Conservation (phyloP, 2,113 vertebrate species). For the Cichladusa arquata region DNA sequence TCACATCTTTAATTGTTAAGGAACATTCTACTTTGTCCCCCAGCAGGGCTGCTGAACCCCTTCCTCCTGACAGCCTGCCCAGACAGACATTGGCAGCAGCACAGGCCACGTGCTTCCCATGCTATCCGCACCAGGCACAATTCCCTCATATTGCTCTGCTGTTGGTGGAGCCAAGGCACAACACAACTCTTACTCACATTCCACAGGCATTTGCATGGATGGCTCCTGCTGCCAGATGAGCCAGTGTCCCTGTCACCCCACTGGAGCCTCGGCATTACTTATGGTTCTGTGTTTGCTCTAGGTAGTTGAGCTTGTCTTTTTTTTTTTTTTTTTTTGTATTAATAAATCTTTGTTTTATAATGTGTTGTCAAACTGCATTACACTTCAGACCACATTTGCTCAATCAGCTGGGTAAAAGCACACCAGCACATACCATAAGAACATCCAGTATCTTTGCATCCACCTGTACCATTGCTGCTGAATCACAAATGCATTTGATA, state of each 20-base stretch:
- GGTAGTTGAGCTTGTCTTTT: too few relatives aligned
- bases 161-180: fast-evolving
- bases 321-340: too few relatives aligned
- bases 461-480: neutral
- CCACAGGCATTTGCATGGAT: neutral
- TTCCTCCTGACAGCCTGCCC: too few relatives aligned
- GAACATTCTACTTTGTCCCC: neutral
- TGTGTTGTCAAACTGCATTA: neutral
- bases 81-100: fast-evolving
- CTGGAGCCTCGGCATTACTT: fast-evolving
- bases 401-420: neutral
- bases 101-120: fast-evolving
- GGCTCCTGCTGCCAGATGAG: neutral
- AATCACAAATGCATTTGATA: neutral
- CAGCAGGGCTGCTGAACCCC: fast-evolving
- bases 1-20: neutral
- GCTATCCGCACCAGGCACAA: fast-evolving
- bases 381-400: neutral
- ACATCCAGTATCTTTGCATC: neutral
- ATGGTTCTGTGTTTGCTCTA: neutral
- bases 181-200: fast-evolving
- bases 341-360: neutral
- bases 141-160: fast-evolving
- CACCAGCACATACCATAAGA: fast-evolving
- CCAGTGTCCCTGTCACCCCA: neutral